Conservation (phyloP, 2,888 invertebrate genomes). For the Steinernema carpocapsae region DNA sequence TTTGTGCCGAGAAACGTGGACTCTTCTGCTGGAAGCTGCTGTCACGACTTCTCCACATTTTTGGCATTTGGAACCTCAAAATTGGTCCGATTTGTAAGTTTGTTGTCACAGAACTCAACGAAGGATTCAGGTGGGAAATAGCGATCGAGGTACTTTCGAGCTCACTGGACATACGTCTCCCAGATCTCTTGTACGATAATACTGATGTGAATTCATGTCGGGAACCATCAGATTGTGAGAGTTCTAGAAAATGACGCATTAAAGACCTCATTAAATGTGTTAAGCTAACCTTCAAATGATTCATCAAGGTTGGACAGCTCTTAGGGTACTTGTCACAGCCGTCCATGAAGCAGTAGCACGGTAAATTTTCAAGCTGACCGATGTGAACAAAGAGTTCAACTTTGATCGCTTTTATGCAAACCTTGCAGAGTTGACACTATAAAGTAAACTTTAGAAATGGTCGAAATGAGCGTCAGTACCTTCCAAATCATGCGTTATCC, state of each 20-base stretch:
- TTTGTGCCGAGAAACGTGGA: neutral
- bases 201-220: neutral
- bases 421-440: constrained; percentile 25
- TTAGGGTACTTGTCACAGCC: neutral
- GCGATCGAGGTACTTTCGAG: neutral
- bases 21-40: neutral
- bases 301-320: neutral
- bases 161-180: neutral
- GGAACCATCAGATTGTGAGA: too few relatives aligned
- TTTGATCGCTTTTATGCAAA: neutral
- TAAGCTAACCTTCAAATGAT: neutral
- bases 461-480: too few relatives aligned
- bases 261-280: neutral
- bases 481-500: too few relatives aligned
- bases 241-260: too few relatives aligned
- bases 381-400: neutral
- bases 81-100: neutral
- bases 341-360: neutral
- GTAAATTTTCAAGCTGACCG: neutral
- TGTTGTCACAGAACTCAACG: neutral
- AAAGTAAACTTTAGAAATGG: neutral
- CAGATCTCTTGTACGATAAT: neutral
- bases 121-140: constrained; percentile 27
- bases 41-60: neutral
- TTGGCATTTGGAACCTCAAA: neutral